phyloP scores from a whole-genome alignment of 2,113 vertebrate genomes.

The Seriola rivoliana region DNA sequence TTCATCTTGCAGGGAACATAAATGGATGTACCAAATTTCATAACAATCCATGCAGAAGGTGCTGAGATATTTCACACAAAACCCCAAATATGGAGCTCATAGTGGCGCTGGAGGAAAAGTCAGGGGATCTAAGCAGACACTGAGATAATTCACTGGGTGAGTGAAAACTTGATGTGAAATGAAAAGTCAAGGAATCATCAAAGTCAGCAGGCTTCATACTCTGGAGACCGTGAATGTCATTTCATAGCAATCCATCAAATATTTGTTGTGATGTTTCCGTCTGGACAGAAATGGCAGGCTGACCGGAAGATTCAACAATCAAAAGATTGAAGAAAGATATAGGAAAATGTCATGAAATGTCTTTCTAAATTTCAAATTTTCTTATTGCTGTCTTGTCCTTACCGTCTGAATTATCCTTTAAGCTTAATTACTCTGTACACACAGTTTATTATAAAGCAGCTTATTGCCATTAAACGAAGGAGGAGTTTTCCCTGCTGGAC shows the following conservation, averaged over 20 bases:
- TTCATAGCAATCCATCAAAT: background rate
- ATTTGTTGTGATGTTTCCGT: background rate
- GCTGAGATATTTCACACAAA: background rate
- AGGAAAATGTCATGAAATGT: background rate
- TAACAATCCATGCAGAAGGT: background rate
- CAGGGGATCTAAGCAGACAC: too few relatives aligned
- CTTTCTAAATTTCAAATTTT: background rate
- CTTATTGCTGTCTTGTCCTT: background rate
- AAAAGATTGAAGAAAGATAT: background rate
- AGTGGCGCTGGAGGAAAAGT: too few relatives aligned
- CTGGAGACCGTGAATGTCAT: background rate
- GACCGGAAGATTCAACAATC: background rate
- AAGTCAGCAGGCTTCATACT: background rate
- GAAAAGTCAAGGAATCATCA: background rate
- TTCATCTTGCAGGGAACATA: background rate
- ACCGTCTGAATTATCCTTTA: background rate
- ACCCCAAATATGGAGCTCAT: background rate
- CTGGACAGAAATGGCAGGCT: background rate
- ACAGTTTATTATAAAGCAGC: background rate
- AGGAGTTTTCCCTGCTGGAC: constrained; percentile 1
- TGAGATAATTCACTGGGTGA: too few relatives aligned
- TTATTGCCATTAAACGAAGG: constrained; percentile 10
- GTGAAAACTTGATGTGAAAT: background rate
- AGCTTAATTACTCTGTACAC: background rate
- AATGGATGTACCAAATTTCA: background rate